A percentile compares a stretch with the other conserved stretches of the same genome.
phyloP scores from a whole-genome alignment of 2,113 vertebrate genomes.

The Paradoxurus hermaphroditus region DNA sequence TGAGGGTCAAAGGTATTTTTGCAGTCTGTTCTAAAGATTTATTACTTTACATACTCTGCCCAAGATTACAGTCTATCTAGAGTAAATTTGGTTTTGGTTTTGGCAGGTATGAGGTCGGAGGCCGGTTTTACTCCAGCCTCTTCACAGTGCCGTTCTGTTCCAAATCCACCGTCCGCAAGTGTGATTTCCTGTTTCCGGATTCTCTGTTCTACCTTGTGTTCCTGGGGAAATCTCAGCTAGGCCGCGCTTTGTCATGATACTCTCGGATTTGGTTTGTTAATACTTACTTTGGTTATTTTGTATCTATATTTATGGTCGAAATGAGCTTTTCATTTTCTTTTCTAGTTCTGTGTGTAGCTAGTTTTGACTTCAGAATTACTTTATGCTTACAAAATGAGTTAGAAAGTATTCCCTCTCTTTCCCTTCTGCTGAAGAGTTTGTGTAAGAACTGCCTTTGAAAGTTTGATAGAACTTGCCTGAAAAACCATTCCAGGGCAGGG shows the following conservation, averaged over 20 bases:
- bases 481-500: neutral
- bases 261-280: neutral
- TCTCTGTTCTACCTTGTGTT: neutral
- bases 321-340: neutral
- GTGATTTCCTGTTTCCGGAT: neutral
- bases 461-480: neutral
- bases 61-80: neutral
- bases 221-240: neutral
- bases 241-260: neutral
- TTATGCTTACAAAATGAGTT: neutral
- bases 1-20: neutral
- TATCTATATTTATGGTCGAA: neutral
- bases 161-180: neutral
- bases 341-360: neutral
- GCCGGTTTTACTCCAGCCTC: neutral
- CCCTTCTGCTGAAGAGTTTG: neutral
- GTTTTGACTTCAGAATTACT: neutral
- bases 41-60: neutral
- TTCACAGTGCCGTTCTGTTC: neutral
- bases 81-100: neutral
- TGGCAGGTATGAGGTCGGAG: neutral
- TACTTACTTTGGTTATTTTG: neutral
- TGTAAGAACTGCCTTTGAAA: neutral
- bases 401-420: neutral
- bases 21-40: neutral